Evolutionary conservation across 1,140 invertebrate genomes (phyloP).

Genomic region (Paraescarpia echinospica): DNA sequence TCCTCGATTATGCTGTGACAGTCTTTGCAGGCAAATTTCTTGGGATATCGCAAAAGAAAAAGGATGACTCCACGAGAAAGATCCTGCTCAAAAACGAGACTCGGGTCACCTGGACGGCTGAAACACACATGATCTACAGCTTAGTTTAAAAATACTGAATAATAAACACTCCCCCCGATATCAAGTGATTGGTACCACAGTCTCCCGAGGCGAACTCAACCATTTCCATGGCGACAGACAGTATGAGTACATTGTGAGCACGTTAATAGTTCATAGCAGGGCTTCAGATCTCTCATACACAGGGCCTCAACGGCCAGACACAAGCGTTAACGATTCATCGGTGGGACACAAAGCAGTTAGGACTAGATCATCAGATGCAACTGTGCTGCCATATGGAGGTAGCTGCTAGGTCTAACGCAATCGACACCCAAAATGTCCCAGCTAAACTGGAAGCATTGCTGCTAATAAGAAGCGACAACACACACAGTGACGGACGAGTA

Average conservation of each 20-base stretch:
- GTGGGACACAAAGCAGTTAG: neutral
- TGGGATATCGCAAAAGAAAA: neutral
- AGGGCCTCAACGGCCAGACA: neutral
- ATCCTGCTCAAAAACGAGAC: neutral
- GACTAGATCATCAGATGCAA: neutral
- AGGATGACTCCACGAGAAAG: neutral
- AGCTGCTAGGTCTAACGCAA: neutral
- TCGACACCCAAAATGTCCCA: neutral
- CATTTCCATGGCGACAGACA: neutral
- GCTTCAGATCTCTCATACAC: neutral
- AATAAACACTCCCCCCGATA: neutral
- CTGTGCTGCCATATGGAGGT: neutral
- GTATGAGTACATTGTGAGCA: neutral
- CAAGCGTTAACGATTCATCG: neutral
- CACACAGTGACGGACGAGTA: neutral
- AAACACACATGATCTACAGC: neutral
- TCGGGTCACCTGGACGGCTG: neutral
- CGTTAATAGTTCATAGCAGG: neutral
- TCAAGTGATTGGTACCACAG: neutral
- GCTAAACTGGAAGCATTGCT: neutral
- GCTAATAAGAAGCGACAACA: neutral
- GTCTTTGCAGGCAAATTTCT: neutral
- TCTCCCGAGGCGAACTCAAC: neutral
- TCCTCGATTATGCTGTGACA: neutral
- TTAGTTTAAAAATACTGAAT: neutral